Percentiles rank a stretch among this genome's conserved stretches.
These are phyloP conservation scores for Leptodactylus fallax DNA, from an alignment of 2,797 vertebrate species.

Conservation along the genomic window DNA sequence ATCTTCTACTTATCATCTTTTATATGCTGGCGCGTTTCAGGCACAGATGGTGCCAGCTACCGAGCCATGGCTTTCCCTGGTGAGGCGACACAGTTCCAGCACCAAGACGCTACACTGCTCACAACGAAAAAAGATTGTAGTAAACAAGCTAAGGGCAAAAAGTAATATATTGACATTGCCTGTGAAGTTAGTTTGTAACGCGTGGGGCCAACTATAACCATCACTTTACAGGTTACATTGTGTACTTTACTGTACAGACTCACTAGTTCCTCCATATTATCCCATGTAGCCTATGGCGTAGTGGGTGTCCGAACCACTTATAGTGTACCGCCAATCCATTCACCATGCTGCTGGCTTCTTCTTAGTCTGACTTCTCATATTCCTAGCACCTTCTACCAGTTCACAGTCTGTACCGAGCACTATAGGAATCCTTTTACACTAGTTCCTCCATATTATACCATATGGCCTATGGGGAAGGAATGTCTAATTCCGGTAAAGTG, in stretches of 20 bases:
- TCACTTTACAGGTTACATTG: background rate
- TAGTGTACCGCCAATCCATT: too few species aligned
- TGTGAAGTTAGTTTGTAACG: background rate
- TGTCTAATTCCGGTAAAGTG: too few species aligned
- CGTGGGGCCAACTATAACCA: background rate
- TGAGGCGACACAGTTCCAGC: background rate
- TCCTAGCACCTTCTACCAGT: too few species aligned
- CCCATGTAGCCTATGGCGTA: too few species aligned
- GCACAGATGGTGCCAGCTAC: constrained; percentile 23
- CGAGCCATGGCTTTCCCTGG: constrained; percentile 1
- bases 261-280: too few species aligned
- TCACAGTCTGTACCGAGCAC: too few species aligned
- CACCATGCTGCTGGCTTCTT: background rate
- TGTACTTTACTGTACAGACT: too few species aligned
- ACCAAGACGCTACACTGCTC: background rate
- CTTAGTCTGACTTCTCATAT: too few species aligned
- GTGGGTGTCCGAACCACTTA: too few species aligned
- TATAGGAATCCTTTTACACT: too few species aligned
- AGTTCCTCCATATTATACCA: too few species aligned
- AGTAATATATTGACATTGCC: background rate
- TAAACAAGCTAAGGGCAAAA: background rate
- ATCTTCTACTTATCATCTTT: constrained; percentile 1
- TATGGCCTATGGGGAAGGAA: too few species aligned
- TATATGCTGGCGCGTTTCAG: constrained; percentile 7
- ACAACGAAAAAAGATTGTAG: background rate